Evolutionary conservation across 2,797 vertebrate genomes (phyloP).

Genomic region (Poeciliopsis presidionis): DNA sequence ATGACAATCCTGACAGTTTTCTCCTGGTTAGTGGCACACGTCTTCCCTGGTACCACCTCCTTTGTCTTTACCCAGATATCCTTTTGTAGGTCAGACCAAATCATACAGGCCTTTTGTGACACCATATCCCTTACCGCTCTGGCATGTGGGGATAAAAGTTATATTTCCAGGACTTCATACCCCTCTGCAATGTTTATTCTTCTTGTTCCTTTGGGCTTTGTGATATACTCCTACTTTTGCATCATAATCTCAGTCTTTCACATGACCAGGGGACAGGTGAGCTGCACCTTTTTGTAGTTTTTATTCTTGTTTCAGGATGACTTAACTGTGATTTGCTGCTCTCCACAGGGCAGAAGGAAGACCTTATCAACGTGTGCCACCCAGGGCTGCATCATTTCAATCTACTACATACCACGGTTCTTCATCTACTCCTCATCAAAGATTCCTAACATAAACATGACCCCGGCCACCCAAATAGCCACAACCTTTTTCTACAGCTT

Average conservation of each 20-base stretch:
- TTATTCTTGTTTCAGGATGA: background rate
- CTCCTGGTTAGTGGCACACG: constrained; percentile 59
- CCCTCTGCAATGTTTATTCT: constrained; percentile 66
- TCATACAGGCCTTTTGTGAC: constrained; percentile 74
- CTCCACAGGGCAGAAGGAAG: constrained; percentile 60
- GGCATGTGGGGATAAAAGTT: constrained; percentile 66
- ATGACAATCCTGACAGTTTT: constrained; percentile 32
- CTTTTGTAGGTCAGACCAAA: constrained; percentile 67
- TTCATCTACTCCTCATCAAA: constrained; percentile 41
- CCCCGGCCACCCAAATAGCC: constrained; percentile 30
- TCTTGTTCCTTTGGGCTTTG: constrained; percentile 68
- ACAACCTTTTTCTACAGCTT: constrained; percentile 60
- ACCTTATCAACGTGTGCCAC: constrained; percentile 76
- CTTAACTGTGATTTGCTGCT: background rate
- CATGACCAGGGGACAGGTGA: constrained; percentile 57
- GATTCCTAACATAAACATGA: constrained; percentile 40
- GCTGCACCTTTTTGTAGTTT: background rate
- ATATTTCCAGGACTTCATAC: constrained; percentile 43
- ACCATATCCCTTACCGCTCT: constrained; percentile 64
- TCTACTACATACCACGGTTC: constrained; percentile 57
- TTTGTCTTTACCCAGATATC: constrained; percentile 43
- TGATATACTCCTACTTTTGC: constrained; percentile 72
- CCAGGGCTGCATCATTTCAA: constrained; percentile 67
- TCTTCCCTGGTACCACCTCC: constrained; percentile 27
- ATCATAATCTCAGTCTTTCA: constrained; percentile 69